Percentiles rank a stretch among this genome's conserved stretches.
Conservation (phyloP, 2,888 invertebrate species). For the Heliconius hortense region DNA sequence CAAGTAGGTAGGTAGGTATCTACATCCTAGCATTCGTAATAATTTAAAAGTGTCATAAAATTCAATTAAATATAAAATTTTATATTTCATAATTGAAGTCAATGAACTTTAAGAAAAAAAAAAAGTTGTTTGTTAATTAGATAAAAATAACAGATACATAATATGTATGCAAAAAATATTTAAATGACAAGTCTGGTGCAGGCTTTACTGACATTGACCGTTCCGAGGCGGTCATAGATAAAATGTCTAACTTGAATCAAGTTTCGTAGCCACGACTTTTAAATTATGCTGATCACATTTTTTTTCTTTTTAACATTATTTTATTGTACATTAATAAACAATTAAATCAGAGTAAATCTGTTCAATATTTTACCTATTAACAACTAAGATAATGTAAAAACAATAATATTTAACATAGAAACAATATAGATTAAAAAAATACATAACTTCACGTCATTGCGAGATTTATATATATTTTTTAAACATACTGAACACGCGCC, state of each 20-base stretch:
- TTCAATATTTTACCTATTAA: background rate
- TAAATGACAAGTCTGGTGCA: slow-evolving; percentile 54
- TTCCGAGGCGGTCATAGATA: slow-evolving; percentile 45
- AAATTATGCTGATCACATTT: slow-evolving; percentile 20
- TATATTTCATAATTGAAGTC: slow-evolving; percentile 41
- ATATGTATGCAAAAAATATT: slow-evolving; percentile 52
- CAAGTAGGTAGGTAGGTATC: background rate
- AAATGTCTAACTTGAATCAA: slow-evolving; percentile 36
- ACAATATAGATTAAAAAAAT: slow-evolving; percentile 2
- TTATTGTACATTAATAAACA: slow-evolving; percentile 3
- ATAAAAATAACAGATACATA: slow-evolving; percentile 50
- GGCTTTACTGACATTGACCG: slow-evolving; percentile 56
- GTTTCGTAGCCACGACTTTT: slow-evolving; percentile 21
- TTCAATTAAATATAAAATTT: slow-evolving; percentile 15
- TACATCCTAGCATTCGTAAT: background rate
- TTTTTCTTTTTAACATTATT: slow-evolving; percentile 7
- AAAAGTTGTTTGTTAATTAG: slow-evolving; percentile 53
- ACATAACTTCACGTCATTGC: background rate
- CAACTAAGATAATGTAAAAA: background rate
- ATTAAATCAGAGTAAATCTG: slow-evolving; percentile 3
- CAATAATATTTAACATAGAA: background rate
- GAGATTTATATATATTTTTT: slow-evolving; percentile 11
- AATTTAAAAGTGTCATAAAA: slow-evolving; percentile 17
- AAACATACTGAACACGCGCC: slow-evolving; percentile 29
- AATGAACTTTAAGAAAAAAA: slow-evolving; percentile 47